These are phyloP conservation scores for Sminthopsis crassicaudata DNA, from an alignment of 2,113 vertebrate genomes.

Conservation along the genomic window DNA sequence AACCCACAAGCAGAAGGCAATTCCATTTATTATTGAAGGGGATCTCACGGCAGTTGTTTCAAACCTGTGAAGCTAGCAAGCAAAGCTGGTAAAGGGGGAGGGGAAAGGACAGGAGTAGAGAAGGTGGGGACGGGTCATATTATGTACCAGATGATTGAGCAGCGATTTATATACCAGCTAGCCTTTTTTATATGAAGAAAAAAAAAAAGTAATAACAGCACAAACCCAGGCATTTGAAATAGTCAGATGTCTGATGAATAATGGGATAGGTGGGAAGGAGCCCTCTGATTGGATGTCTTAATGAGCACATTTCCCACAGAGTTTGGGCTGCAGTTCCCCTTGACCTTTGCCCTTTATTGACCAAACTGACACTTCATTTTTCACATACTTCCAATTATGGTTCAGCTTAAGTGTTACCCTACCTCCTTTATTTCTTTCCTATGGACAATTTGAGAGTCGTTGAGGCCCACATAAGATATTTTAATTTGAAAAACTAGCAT, in stretches of 20 bases:
- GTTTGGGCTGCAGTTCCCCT: conserved; percentile 91
- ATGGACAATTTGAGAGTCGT: conserved; percentile 83
- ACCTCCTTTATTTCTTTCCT: conserved; percentile 88
- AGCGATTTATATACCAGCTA: conserved; percentile 86
- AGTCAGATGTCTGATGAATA: conserved; percentile 91
- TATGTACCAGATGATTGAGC: conserved; percentile 89
- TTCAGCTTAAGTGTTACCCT: conserved; percentile 86
- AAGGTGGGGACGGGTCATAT: conserved; percentile 80
- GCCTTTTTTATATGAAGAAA: conserved; percentile 84
- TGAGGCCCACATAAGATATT: conserved; percentile 86
- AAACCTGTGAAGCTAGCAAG: conserved; percentile 86
- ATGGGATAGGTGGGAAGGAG: conserved; percentile 90
- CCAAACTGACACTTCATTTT: conserved; percentile 99
- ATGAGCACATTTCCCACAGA: conserved; percentile 93
- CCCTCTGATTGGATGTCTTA: conserved; percentile 94
- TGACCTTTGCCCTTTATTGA: conserved; percentile 98
- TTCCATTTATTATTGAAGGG: conserved; percentile 90
- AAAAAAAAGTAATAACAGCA: conserved; percentile 88
- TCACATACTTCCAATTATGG: conserved; percentile 98
- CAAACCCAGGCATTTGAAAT: conserved; percentile 82
- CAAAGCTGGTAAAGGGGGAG: conserved; percentile 77
- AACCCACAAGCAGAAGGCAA: conserved; percentile 91
- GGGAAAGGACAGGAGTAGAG: not conserved
- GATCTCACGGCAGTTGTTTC: conserved; percentile 88
- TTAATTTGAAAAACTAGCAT: conserved; percentile 88